phyloP scores from a whole-genome alignment of 2,888 invertebrate genomes.

The Caenorhabditis wallacei region DNA sequence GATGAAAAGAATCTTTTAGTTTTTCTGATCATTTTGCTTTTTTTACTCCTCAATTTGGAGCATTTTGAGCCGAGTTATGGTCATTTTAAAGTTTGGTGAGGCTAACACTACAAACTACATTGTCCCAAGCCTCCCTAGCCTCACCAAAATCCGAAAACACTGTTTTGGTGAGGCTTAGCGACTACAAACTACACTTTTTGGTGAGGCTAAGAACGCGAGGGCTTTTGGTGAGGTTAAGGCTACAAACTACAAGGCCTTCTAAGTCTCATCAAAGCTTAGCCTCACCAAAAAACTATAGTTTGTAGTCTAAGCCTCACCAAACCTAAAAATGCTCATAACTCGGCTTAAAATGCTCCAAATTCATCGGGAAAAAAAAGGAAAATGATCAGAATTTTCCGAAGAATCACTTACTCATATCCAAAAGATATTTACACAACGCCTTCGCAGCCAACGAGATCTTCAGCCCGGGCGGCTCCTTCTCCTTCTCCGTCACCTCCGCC shows the following conservation, averaged over 20 bases:
- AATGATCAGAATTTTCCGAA: no score
- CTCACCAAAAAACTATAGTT: conserved; percentile 12
- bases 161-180: neutral
- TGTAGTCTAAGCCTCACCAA: conserved; percentile 5
- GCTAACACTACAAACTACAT: neutral
- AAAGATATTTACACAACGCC: conserved; percentile 8
- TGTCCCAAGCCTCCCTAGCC: neutral
- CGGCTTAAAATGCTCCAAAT: neutral
- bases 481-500: conserved; percentile 19
- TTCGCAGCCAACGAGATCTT: neutral
- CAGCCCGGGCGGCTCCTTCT: conserved; percentile 7
- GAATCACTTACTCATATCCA: conserved; percentile 25
- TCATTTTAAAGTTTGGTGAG: no score
- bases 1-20: no score
- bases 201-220: neutral
- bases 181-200: no score
- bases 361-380: no score
- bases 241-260: neutral
- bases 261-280: neutral
- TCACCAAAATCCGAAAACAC: neutral
- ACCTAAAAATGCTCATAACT: neutral
- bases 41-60: no score
- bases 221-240: neutral
- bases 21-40: no score
- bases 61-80: no score